Percentiles rank a stretch among this genome's conserved stretches.
phyloP scores from a whole-genome alignment of 2,113 vertebrate species.

The Cyanoliseus patagonus region DNA sequence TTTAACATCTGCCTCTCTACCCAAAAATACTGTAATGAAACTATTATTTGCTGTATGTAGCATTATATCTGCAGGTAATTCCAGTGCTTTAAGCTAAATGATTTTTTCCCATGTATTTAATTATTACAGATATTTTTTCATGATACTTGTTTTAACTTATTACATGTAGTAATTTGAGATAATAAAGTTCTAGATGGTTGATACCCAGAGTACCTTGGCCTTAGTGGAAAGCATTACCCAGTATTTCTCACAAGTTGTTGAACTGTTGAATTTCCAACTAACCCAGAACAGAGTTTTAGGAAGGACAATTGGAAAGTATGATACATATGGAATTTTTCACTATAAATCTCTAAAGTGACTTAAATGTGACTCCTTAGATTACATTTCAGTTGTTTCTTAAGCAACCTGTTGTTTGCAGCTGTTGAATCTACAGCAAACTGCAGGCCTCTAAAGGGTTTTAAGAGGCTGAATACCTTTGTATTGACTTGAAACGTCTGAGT shows the following conservation, averaged over 20 bases:
- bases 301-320: not conserved
- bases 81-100: not conserved
- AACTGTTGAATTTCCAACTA: not conserved
- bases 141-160: not conserved
- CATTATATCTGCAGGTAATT: not conserved
- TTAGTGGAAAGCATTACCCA: not conserved
- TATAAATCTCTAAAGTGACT: not conserved
- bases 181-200: not conserved
- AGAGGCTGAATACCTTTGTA: constrained; percentile 50
- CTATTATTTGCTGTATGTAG: not conserved
- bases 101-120: not conserved
- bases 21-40: not conserved
- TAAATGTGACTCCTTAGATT: not conserved
- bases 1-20: not conserved
- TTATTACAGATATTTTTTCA: not conserved
- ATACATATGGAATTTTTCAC: not conserved
- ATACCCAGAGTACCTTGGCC: not conserved
- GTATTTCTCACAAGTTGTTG: not conserved
- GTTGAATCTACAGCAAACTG: not conserved
- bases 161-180: not conserved
- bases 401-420: not conserved
- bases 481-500: constrained; percentile 49
- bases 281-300: not conserved
- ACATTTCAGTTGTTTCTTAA: not conserved
- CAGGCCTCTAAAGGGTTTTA: not conserved